Evolutionary conservation across 2,797 vertebrate species (phyloP).

Genomic region (Pangasius sanitwongsei): DNA sequence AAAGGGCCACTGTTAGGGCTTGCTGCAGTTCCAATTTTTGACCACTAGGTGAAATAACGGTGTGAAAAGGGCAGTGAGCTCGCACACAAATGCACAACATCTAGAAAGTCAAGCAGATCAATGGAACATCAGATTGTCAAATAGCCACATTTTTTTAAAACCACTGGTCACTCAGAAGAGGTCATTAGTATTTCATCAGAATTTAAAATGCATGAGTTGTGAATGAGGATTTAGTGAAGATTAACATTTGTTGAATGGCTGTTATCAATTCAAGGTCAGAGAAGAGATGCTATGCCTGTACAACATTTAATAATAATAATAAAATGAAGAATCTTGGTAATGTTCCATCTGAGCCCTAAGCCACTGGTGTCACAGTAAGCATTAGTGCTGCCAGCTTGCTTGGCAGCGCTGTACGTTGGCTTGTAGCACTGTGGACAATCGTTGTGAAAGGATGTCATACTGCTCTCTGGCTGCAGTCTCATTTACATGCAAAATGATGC

Average conservation of each 20-base stretch:
- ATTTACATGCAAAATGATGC: slow-evolving; percentile 48
- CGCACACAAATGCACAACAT: not conserved
- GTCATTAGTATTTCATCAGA: not conserved
- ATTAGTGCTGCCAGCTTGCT: slow-evolving; percentile 61
- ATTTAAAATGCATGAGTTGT: not conserved
- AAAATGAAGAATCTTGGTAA: not conserved
- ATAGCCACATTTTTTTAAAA: not conserved
- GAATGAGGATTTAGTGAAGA: slow-evolving; percentile 1
- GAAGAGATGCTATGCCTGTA: not conserved
- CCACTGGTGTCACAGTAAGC: slow-evolving; percentile 59
- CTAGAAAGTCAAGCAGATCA: not conserved
- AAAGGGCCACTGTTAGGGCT: not conserved
- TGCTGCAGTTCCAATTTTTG: not conserved
- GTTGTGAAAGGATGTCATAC: slow-evolving; percentile 59
- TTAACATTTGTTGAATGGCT: slow-evolving; percentile 1
- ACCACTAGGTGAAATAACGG: not conserved
- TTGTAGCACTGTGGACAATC: slow-evolving; percentile 61
- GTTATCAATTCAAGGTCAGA: slow-evolving; percentile 26
- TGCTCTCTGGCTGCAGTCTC: slow-evolving; percentile 43
- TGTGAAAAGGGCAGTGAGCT: not conserved
- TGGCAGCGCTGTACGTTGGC: slow-evolving; percentile 53
- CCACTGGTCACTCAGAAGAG: not conserved
- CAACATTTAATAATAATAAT: slow-evolving; percentile 2
- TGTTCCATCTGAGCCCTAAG: slow-evolving; percentile 37
- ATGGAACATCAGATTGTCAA: not conserved